Evolutionary conservation across 2,797 vertebrate species (phyloP), one percentile per base, ranked within the genome.

Genomic region (Bufotes viridis): DNA sequence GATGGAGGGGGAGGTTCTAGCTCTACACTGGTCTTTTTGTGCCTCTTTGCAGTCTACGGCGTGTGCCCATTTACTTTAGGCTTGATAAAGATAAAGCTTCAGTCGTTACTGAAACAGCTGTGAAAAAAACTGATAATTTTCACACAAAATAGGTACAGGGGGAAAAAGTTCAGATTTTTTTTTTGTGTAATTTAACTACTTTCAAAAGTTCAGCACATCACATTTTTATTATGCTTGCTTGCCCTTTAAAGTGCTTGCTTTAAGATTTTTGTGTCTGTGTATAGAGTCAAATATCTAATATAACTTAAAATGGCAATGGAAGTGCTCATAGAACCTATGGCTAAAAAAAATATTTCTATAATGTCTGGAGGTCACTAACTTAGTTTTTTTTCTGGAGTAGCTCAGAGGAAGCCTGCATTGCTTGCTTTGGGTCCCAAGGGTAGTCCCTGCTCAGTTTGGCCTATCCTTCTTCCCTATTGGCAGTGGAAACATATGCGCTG

Each of bases 151-250:
- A 75, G 51, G 22, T 75, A 75, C 34, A 34, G 34, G 70, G 17
- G 8, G 0, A 12, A 49, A 74, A 3, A 49, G 70, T 74, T 74
- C 18, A 74, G 24, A 42, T 42, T 74, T 74, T 53, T 51, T 53
- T 60, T 34, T 2, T n/a, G n/a, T 76, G 78, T 57, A 69, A 67
- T 82, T 82, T 76, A 75, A 76, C 42, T 60, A 74, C 70, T 55
- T 87, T 65, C 82, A 42, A 79, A 84, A 78, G 63, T 58, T 80
- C 63, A 72, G 51, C 76, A 72, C 17, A 51, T 84, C 55, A 58
- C 87, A 84, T 42, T 78, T 82, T 74, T 84, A 84, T 58, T 75
- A n/a, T 20, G 82, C 82, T 74, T 84, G 55, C 82, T 75, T 84
- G 70, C 24, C 70, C 82, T 84, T 84, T 84, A 74, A 84, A 84